Conservation (phyloP, 2,888 invertebrate species). For the Drosophila parthenogenetica region DNA sequence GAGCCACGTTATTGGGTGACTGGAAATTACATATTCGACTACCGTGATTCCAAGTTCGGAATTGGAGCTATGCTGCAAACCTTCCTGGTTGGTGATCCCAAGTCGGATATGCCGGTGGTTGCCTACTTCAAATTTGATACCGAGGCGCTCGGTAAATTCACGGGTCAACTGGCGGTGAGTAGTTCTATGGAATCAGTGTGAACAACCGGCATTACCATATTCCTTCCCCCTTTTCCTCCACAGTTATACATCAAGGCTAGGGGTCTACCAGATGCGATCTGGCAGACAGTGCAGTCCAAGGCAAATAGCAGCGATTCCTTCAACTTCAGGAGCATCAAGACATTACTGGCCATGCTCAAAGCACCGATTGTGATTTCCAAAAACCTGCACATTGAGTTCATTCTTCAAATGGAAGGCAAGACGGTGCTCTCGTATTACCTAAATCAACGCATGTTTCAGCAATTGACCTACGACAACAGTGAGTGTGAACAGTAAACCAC, state of each 20-base stretch:
- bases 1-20: constrained; percentile 88
- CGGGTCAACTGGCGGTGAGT: constrained; percentile 87
- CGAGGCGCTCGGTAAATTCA: constrained; percentile 86
- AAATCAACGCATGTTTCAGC: constrained; percentile 88
- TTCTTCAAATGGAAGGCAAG: constrained; percentile 89
- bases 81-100: constrained; percentile 88
- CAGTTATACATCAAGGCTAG: constrained; percentile 88
- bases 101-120: constrained; percentile 89
- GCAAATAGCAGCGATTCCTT: constrained; percentile 85
- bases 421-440: constrained; percentile 89
- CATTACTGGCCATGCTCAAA: constrained; percentile 85
- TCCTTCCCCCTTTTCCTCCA: neutral
- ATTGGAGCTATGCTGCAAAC: constrained; percentile 87
- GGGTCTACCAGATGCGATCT: constrained; percentile 85
- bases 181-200: neutral
- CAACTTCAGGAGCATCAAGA: constrained; percentile 86
- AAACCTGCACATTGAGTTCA: constrained; percentile 89
- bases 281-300: constrained; percentile 84
- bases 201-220: neutral
- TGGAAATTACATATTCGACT: constrained; percentile 90
- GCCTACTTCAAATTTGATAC: constrained; percentile 87
- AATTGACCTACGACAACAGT: constrained; percentile 88
- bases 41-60: constrained; percentile 88
- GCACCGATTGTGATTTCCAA: constrained; percentile 84
- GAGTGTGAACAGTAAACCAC: constrained; percentile 75